A percentile compares a stretch with the other conserved stretches of the same genome.
phyloP scores from a whole-genome alignment of 2,113 vertebrate species.

The Cranoglanis bouderius region DNA sequence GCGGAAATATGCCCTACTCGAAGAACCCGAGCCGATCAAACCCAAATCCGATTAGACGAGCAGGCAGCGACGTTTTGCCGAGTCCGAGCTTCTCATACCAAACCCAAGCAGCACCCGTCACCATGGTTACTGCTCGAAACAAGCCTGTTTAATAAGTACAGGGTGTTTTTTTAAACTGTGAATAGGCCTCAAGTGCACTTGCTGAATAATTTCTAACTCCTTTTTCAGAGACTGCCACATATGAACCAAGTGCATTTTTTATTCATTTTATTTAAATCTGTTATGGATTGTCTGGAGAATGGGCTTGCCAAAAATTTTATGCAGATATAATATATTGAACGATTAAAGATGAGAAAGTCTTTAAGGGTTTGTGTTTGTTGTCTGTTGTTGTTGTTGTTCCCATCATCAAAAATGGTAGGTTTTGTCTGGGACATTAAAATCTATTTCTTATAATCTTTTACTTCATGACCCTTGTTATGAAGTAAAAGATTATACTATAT shows the following conservation, averaged over 20 bases:
- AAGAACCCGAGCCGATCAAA: constrained; percentile 78
- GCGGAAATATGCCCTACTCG: constrained; percentile 76
- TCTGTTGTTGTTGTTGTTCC: background rate
- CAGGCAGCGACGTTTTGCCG: constrained; percentile 36
- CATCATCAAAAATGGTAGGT: background rate
- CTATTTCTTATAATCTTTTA: background rate
- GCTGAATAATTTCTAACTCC: constrained; percentile 62
- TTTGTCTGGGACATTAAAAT: background rate
- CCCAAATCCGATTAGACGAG: constrained; percentile 79
- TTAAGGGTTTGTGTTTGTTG: constrained; percentile 30
- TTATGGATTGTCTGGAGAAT: constrained; percentile 50
- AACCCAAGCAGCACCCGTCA: constrained; percentile 51
- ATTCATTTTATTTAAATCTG: constrained; percentile 57
- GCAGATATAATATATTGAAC: constrained; percentile 56
- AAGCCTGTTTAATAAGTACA: constrained; percentile 53
- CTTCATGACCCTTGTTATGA: background rate
- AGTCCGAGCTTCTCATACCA: constrained; percentile 53
- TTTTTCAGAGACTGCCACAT: constrained; percentile 59
- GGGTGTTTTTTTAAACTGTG: constrained; percentile 65
- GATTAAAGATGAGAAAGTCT: constrained; percentile 39
- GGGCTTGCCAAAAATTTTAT: constrained; percentile 58
- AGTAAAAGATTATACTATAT: too few species aligned
- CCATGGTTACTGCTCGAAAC: constrained; percentile 47
- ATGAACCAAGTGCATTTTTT: constrained; percentile 60
- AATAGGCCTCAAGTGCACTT: constrained; percentile 75